Conservation (phyloP, 2,113 vertebrate species). For the Grammomys surdaster region DNA sequence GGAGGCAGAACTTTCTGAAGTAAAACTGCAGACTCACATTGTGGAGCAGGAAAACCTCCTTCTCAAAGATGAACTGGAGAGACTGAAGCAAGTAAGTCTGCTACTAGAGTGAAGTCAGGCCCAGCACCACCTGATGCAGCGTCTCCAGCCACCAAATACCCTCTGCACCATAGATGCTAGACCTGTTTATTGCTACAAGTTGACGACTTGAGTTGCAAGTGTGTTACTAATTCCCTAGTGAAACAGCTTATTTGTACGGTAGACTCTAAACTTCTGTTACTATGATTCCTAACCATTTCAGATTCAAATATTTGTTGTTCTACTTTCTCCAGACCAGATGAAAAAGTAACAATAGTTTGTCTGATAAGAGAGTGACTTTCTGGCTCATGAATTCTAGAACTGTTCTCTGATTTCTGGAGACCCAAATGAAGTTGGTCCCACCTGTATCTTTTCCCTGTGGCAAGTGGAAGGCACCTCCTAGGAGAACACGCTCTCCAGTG, state of each 20-base stretch:
- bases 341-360: not conserved
- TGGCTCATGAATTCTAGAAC: not conserved
- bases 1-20: conserved; percentile 90
- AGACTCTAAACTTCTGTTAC: not conserved
- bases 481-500: not conserved
- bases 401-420: not conserved
- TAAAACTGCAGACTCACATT: conserved; percentile 86
- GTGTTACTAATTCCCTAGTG: not conserved
- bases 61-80: conserved; percentile 90
- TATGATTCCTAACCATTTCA: conserved; percentile 36
- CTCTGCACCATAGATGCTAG: not conserved
- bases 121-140: rapidly evolving
- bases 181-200: not conserved
- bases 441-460: not conserved
- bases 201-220: not conserved
- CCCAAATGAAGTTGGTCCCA: not conserved
- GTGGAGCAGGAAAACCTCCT: conserved; percentile 90
- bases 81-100: conserved; percentile 83
- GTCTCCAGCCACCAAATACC: not conserved
- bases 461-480: not conserved
- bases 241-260: not conserved
- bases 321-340: not conserved
- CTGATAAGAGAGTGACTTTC: not conserved
- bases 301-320: not conserved
- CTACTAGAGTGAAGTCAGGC: not conserved